phyloP scores from a whole-genome alignment of 2,888 invertebrate species.

The Diogma glabrata region DNA sequence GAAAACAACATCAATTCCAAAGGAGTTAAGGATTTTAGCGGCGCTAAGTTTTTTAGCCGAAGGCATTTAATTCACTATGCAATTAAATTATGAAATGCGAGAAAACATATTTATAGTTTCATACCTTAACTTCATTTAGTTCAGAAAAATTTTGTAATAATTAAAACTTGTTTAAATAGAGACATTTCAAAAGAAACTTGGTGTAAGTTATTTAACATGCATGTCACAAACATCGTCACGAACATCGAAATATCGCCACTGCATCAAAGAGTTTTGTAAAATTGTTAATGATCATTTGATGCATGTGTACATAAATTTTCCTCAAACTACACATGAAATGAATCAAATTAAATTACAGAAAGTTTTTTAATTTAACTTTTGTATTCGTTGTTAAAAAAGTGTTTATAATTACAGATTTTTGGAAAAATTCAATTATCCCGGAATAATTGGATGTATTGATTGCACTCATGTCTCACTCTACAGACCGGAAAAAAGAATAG shows the following conservation, averaged over 20 bases:
- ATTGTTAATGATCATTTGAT: background rate
- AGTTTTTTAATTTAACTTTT: background rate
- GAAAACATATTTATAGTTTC: no score
- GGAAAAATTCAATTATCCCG: background rate
- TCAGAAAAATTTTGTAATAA: no score
- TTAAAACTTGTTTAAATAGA: background rate
- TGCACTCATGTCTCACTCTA: background rate
- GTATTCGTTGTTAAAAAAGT: background rate
- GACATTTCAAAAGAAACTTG: background rate
- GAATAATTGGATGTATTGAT: background rate
- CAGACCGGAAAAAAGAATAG: background rate
- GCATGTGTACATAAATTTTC: background rate
- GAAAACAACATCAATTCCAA: no score
- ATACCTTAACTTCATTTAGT: no score
- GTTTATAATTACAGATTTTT: background rate
- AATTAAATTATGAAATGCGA: no score
- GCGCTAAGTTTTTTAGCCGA: no score
- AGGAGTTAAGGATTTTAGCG: no score
- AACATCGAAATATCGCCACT: no score
- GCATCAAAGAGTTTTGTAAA: background rate
- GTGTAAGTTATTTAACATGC: background rate
- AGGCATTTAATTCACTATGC: no score
- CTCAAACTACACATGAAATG: background rate
- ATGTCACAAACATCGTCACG: background rate
- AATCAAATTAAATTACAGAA: background rate